Evolutionary conservation across 1,140 invertebrate genomes (phyloP), one percentile per base, ranked within the genome.

Genomic region (Drosophila grimshawi): DNA sequence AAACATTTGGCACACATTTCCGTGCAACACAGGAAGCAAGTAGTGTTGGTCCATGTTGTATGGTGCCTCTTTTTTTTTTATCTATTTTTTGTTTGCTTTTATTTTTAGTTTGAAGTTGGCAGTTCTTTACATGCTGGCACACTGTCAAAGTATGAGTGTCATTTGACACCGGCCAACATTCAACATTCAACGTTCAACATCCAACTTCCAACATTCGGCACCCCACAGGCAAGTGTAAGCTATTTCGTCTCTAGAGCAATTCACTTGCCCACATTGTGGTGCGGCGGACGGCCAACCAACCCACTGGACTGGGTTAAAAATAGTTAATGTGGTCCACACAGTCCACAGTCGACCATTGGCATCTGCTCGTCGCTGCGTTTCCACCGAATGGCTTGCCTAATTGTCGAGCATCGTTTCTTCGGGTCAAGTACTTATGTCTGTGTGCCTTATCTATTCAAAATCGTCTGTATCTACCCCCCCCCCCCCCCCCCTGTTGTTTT

Each of bases 1-100:
- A 78, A 86, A 70, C 65, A 80, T 77, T 85, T 86, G 81, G 81
- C 81, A 86, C 81, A 86, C 78, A 86, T 86, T 75, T 75, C 43
- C 61, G 65, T 66, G 72, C 48, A 71, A 75, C 74, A 86, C 81
- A 81, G 81, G 81, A 86, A 86, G 81, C 78, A 56, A 65, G 71
- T 53, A 49, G 48, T 53, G 45, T 41, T 59, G 43, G 37, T 8
- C 39, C 39, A 41, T 7, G 8, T 41, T 41, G 19, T 43, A 30
- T 37, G 55, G 19, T 19, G 19, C 19, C 19, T 19, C 19, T 19
- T 19, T 19, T 19, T 19, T 19, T 43, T 4, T 4, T 30, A 10
- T 43, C 29, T 5, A 45, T 53, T 53, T 33, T 45, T 11, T 48
- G 43, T 53, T 68, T 83, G 85, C 80, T 85, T 85, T 77, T 85